A percentile compares a stretch with the other conserved stretches of the same genome.
These are phyloP conservation scores for Hyphantria cunea DNA, from an alignment of 1,140 invertebrate species.

Conservation along the genomic window DNA sequence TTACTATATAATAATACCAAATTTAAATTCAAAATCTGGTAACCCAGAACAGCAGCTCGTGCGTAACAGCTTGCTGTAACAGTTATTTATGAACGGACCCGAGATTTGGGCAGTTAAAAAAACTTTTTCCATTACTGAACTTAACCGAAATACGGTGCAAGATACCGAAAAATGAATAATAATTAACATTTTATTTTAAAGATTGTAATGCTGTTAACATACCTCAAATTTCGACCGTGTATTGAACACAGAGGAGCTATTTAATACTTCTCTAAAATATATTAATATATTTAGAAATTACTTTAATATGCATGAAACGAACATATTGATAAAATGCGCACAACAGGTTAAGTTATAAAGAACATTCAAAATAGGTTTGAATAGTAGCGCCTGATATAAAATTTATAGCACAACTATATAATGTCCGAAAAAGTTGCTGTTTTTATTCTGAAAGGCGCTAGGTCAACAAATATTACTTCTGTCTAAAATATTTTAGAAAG, in stretches of 20 bases:
- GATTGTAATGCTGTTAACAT: conserved; percentile 18
- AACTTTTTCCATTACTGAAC: conserved; percentile 71
- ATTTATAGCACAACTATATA: background rate
- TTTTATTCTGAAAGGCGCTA: background rate
- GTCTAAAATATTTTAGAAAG: too few species aligned
- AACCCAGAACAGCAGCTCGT: conserved; percentile 39
- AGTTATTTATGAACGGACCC: conserved; percentile 66
- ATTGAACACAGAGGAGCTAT: too few species aligned
- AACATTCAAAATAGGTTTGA: too few species aligned
- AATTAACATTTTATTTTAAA: conserved; percentile 49
- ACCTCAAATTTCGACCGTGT: too few species aligned
- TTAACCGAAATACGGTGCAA: conserved; percentile 48
- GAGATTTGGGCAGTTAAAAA: conserved; percentile 68
- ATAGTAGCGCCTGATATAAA: too few species aligned
- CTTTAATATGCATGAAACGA: too few species aligned
- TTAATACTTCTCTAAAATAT: too few species aligned
- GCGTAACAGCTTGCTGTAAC: conserved; percentile 71
- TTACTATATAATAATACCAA: too few species aligned
- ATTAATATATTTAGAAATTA: too few species aligned
- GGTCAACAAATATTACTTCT: background rate
- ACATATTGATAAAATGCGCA: too few species aligned
- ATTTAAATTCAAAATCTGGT: background rate
- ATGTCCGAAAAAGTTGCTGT: background rate
- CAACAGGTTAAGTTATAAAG: too few species aligned
- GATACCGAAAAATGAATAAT: conserved; percentile 57